A percentile compares a stretch with the other conserved stretches of the same genome.
Conservation (phyloP, 2,888 invertebrate species). For the Mimumesa dahlbomi region DNA sequence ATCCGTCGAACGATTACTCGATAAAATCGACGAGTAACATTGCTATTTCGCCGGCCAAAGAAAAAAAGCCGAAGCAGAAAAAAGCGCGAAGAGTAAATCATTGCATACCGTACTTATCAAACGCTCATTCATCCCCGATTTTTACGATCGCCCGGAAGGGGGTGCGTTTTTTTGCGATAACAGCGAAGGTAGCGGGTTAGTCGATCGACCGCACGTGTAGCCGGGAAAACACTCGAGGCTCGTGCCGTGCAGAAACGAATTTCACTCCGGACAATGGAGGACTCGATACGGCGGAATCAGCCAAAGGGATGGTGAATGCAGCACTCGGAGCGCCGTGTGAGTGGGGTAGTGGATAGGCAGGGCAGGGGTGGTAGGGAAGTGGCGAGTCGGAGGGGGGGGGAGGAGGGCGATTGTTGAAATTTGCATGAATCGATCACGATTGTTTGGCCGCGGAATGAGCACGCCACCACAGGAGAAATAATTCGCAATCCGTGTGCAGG, state of each 20-base stretch:
- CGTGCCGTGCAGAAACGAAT: slow-evolving; percentile 60
- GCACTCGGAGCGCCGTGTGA: slow-evolving; percentile 19
- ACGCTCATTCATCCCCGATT: slow-evolving; percentile 23
- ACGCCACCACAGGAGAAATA: slow-evolving; percentile 73
- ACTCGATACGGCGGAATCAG: slow-evolving; percentile 70
- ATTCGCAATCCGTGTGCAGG: slow-evolving; percentile 76
- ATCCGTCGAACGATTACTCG: too few relatives aligned
- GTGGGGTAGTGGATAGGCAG: slow-evolving; percentile 35
- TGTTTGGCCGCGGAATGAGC: slow-evolving; percentile 74
- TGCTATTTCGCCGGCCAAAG: background rate
- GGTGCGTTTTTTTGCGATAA: slow-evolving; percentile 22
- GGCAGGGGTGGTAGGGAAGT: slow-evolving; percentile 3
- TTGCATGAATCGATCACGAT: slow-evolving; percentile 79
- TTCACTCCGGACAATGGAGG: slow-evolving; percentile 72
- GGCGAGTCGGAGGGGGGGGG: slow-evolving; percentile 35
- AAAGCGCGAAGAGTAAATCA: background rate
- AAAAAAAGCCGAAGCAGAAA: background rate
- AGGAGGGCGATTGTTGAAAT: slow-evolving; percentile 76
- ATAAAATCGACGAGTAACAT: background rate
- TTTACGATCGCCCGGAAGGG: slow-evolving; percentile 12
- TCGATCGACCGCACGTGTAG: slow-evolving; percentile 44
- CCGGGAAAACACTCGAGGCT: slow-evolving; percentile 58
- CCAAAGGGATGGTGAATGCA: slow-evolving; percentile 61
- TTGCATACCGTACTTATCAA: slow-evolving; percentile 8
- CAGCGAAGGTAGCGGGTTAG: slow-evolving; percentile 43